phyloP scores from a whole-genome alignment of 2,113 vertebrate genomes.

The Urocitellus parryii region DNA sequence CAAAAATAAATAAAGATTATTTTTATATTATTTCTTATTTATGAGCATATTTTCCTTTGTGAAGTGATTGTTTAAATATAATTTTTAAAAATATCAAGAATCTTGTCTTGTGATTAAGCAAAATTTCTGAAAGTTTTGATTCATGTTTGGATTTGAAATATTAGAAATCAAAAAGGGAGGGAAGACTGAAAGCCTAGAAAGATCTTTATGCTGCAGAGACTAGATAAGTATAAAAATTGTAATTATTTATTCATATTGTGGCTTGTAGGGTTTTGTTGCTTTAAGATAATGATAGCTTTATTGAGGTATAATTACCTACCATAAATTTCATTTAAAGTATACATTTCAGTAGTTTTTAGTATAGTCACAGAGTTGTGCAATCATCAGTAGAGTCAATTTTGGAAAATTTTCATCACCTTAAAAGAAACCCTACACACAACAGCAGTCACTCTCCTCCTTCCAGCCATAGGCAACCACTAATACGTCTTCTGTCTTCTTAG shows the following conservation, averaged over 20 bases:
- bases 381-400: conserved; percentile 1
- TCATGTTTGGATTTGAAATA: conserved; percentile 53
- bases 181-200: neutral
- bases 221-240: conserved; percentile 3
- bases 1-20: neutral
- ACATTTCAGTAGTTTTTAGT: conserved; percentile 38
- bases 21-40: conserved; percentile 49
- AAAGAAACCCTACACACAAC: neutral
- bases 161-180: conserved; percentile 6
- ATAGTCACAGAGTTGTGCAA: neutral
- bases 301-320: neutral
- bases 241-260: conserved; percentile 32
- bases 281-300: conserved; percentile 40
- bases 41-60: neutral
- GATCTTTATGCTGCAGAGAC: neutral
- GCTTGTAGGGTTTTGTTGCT: neutral
- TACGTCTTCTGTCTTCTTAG: neutral
- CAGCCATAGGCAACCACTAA: neutral
- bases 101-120: conserved; percentile 49
- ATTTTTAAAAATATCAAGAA: conserved; percentile 17
- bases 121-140: neutral
- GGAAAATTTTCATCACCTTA: neutral
- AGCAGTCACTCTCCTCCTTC: neutral
- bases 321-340: conserved; percentile 34
- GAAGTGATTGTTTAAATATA: conserved; percentile 43